Conservation (phyloP, 2,888 invertebrate genomes). For the Lithodes maja region DNA sequence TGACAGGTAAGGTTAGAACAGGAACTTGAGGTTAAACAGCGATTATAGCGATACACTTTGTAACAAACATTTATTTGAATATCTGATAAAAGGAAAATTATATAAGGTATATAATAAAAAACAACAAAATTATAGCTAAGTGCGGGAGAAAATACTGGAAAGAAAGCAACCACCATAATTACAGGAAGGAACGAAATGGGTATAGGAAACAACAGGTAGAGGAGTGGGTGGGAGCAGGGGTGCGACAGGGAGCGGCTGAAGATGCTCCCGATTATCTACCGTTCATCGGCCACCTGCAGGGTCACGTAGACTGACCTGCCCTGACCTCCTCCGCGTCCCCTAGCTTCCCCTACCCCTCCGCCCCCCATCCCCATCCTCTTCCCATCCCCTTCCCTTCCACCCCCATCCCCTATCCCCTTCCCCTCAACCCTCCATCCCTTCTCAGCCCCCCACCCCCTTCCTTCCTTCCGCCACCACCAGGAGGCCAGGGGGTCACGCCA, state of each 20-base stretch:
- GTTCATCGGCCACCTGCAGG: slow-evolving; percentile 59
- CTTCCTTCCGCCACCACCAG: not conserved
- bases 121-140: too few species aligned
- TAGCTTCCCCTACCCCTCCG: not conserved
- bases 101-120: too few species aligned
- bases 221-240: not conserved
- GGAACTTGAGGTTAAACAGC: too few species aligned
- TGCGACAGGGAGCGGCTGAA: slow-evolving; percentile 45
- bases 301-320: slow-evolving; percentile 48
- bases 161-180: too few species aligned
- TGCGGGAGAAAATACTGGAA: too few species aligned
- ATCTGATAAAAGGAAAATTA: too few species aligned
- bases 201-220: not conserved
- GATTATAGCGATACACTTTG: too few species aligned
- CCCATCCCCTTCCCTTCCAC: not conserved
- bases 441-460: not conserved
- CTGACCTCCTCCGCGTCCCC: slow-evolving; percentile 39
- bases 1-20: too few species aligned
- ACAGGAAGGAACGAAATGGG: not conserved
- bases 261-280: slow-evolving; percentile 59
- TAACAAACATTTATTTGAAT: too few species aligned
- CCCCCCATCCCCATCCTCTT: not conserved
- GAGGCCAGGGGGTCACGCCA: too few species aligned
- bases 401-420: slow-evolving; percentile 2
- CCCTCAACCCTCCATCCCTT: not conserved